Evolutionary conservation across 2,797 vertebrate genomes (phyloP).

Genomic region (Ataeniobius toweri): DNA sequence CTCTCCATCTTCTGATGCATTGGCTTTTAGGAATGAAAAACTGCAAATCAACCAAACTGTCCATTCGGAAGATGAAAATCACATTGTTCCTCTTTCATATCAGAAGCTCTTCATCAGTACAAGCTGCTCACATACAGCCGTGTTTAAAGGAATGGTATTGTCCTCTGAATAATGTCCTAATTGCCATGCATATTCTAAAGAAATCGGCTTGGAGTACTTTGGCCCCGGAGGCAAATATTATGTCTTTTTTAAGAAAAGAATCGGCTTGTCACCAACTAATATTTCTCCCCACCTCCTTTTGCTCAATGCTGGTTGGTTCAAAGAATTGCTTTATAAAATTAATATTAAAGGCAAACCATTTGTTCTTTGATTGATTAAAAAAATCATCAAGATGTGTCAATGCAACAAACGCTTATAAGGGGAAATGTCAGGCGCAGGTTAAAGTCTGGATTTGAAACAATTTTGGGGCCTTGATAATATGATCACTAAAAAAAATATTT

Average conservation of each 20-base stretch:
- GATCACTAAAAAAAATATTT: too few species aligned
- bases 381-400: not conserved
- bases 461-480: too few species aligned
- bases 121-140: constrained; percentile 33
- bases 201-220: constrained; percentile 39
- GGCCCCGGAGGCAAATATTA: constrained; percentile 23
- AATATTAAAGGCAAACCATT: not conserved
- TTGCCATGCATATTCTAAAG: constrained; percentile 52
- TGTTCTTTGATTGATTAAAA: not conserved
- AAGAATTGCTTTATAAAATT: not conserved
- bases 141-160: constrained; percentile 57
- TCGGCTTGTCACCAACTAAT: not conserved
- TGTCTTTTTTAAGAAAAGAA: constrained; percentile 38
- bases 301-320: not conserved
- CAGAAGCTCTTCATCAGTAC: constrained; percentile 54
- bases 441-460: too few species aligned
- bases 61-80: constrained; percentile 63
- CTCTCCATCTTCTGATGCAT: constrained; percentile 51
- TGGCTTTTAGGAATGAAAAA: constrained; percentile 73
- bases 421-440: too few species aligned
- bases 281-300: not conserved
- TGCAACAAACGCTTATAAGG: not conserved
- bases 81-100: constrained; percentile 62
- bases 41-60: constrained; percentile 53
- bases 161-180: constrained; percentile 60